A percentile compares a stretch with the other conserved stretches of the same genome.
These are phyloP conservation scores for Rhinophrynus dorsalis DNA, from an alignment of 2,797 vertebrate species.

Conservation along the genomic window DNA sequence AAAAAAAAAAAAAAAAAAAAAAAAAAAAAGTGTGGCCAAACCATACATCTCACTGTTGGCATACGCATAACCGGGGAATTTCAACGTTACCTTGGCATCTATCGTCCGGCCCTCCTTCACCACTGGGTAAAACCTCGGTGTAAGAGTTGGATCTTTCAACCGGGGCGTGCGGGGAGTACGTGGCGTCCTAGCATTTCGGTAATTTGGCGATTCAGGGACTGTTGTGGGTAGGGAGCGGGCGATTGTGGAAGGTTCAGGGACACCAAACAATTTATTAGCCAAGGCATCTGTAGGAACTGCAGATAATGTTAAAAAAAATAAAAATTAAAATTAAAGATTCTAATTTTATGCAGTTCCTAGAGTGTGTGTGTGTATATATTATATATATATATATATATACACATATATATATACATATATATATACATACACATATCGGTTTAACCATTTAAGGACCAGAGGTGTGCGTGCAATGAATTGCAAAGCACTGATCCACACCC, in stretches of 20 bases:
- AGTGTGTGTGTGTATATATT: too few species aligned
- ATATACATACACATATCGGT: too few species aligned
- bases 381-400: too few species aligned
- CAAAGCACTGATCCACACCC: too few species aligned
- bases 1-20: neutral
- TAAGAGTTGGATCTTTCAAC: conserved; percentile 89
- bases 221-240: conserved; percentile 94
- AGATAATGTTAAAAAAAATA: too few species aligned
- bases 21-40: neutral
- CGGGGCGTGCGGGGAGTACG: conserved; percentile 93
- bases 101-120: conserved; percentile 94
- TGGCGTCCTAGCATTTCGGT: conserved; percentile 89
- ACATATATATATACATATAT: too few species aligned
- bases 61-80: too few species aligned
- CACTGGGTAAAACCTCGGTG: conserved; percentile 95
- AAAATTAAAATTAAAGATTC: too few species aligned
- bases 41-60: neutral
- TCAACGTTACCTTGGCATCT: conserved; percentile 89
- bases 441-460: too few species aligned
- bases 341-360: too few species aligned
- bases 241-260: conserved; percentile 86
- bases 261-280: conserved; percentile 95
- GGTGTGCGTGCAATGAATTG: too few species aligned
- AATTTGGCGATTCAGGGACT: conserved; percentile 94
- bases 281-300: conserved; percentile 93